Conservation (phyloP, 2,888 invertebrate species). For the Metopia argyrocephala region DNA sequence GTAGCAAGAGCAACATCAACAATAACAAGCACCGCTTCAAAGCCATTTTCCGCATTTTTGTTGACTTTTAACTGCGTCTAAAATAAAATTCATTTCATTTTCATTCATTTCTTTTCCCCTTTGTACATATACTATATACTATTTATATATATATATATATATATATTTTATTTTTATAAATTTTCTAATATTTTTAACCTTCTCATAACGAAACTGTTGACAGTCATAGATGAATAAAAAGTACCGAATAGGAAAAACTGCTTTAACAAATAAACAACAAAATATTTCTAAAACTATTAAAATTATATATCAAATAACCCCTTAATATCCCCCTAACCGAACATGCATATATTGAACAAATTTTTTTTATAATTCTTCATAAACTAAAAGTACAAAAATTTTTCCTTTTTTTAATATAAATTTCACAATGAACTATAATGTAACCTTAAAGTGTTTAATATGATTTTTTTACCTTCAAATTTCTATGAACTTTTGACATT, state of each 20-base stretch:
- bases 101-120: background rate
- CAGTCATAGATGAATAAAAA: background rate
- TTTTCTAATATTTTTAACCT: constrained; percentile 15
- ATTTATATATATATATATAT: background rate
- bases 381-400: no score
- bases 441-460: no score
- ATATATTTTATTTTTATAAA: constrained; percentile 1
- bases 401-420: no score
- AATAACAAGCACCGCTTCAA: constrained; percentile 46
- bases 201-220: constrained; percentile 32
- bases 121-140: no score
- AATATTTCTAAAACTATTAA: constrained; percentile 26
- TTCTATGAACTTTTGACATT: no score
- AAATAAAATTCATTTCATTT: constrained; percentile 43
- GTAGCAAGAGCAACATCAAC: constrained; percentile 10
- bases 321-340: no score
- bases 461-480: no score
- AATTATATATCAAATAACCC: no score
- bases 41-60: constrained; percentile 62
- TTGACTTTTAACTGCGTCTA: constrained; percentile 51
- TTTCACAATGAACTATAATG: no score
- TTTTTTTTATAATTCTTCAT: no score
- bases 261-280: constrained; percentile 12
- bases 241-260: constrained; percentile 14
- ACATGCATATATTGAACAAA: no score